Conservation (phyloP, 2,113 vertebrate species). For the Melanostigma gelatinosum region DNA sequence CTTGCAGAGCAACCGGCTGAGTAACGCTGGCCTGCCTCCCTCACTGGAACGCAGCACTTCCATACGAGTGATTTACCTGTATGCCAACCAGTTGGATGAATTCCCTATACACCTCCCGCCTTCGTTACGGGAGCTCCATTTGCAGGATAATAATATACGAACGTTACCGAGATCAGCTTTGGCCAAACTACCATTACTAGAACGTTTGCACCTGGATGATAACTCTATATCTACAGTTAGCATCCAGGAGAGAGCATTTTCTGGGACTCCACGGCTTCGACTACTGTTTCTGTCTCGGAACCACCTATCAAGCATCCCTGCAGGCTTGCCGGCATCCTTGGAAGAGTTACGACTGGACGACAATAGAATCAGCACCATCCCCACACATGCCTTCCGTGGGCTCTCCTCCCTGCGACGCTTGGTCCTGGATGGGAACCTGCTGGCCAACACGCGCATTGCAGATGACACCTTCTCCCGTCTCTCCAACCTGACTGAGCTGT, state of each 20-base stretch:
- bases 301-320: conserved; percentile 94
- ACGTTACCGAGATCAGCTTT: conserved; percentile 87
- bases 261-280: conserved; percentile 87
- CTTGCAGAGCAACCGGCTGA: conserved; percentile 95
- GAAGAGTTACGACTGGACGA: conserved; percentile 94
- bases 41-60: conserved; percentile 83
- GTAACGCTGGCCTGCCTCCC: conserved; percentile 88
- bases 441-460: conserved; percentile 95
- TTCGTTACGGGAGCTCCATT: conserved; percentile 91
- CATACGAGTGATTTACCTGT: conserved; percentile 93
- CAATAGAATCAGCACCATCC: conserved; percentile 95
- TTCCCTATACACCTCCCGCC: conserved; percentile 90
- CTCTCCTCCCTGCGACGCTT: conserved; percentile 88
- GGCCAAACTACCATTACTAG: conserved; percentile 89
- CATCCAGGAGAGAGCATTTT: conserved; percentile 96
- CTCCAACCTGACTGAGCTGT: conserved; percentile 93
- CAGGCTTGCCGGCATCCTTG: conserved; percentile 89
- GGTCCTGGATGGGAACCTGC: conserved; percentile 93
- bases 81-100: conserved; percentile 92
- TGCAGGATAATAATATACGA: conserved; percentile 97
- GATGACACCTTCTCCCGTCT: conserved; percentile 95
- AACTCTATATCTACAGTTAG: conserved; percentile 96
- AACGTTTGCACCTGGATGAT: conserved; percentile 95
- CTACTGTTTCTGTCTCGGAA: conserved; percentile 93
- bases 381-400: conserved; percentile 92